A percentile compares a stretch with the other conserved stretches of the same genome.
phyloP scores from a whole-genome alignment of 2,797 vertebrate genomes.

The Danio choprae region DNA sequence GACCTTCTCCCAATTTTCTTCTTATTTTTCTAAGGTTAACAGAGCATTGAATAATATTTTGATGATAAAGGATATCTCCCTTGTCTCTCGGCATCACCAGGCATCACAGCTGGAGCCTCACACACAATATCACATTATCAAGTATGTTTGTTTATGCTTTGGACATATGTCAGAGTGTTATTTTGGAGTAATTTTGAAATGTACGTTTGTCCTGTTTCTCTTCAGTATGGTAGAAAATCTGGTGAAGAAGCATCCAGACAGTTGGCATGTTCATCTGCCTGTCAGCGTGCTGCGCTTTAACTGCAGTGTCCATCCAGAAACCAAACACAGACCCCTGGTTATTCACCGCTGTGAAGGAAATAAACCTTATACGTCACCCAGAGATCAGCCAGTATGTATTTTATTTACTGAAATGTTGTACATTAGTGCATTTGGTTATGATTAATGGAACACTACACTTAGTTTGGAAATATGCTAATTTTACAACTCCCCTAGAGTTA shows the following conservation, averaged over 20 bases:
- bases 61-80: constrained; percentile 19
- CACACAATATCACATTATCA: constrained; percentile 39
- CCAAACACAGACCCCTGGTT: constrained; percentile 72
- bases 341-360: constrained; percentile 66
- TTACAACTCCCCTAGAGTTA: too few relatives aligned
- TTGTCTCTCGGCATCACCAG: constrained; percentile 54
- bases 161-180: not conserved
- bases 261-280: constrained; percentile 77
- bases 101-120: constrained; percentile 62
- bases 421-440: not conserved
- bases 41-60: constrained; percentile 14
- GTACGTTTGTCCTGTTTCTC: not conserved
- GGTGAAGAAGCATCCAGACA: constrained; percentile 65
- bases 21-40: constrained; percentile 2
- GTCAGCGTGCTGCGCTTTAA: constrained; percentile 75
- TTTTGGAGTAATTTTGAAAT: not conserved
- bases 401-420: not conserved
- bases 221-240: constrained; percentile 74
- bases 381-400: constrained; percentile 34
- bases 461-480: too few relatives aligned
- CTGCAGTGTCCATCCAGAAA: constrained; percentile 71
- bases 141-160: constrained; percentile 13
- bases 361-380: constrained; percentile 14
- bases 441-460: not conserved
- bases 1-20: not conserved